phyloP scores from a whole-genome alignment of 23 tunicate species.

The Trididemnum miniatum region DNA sequence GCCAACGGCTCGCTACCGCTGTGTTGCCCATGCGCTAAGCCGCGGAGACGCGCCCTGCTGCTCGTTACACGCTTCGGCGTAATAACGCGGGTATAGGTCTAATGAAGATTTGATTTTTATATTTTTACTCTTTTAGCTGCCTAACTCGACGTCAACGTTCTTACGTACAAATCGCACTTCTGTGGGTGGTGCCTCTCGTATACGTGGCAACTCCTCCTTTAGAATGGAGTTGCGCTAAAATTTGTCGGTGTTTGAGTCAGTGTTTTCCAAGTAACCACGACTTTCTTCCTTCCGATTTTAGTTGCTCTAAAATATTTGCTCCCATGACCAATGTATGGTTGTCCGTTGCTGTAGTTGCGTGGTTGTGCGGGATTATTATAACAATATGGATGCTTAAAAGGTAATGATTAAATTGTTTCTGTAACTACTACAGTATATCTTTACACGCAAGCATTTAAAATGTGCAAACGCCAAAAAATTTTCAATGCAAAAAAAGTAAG shows the following conservation, averaged over 20 bases:
- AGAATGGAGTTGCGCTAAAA: conserved; percentile 61
- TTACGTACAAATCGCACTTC: conserved; percentile 37
- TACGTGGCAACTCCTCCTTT: conserved; percentile 59
- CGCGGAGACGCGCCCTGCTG: too few species aligned
- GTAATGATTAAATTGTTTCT: too few species aligned
- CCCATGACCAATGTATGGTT: conserved; percentile 87
- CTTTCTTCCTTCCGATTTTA: conserved; percentile 18
- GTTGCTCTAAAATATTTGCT: conserved; percentile 75
- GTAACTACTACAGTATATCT: background rate
- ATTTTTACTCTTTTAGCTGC: conserved; percentile 20
- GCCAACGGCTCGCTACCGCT: too few species aligned
- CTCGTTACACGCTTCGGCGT: too few species aligned
- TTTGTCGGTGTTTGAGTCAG: conserved; percentile 70
- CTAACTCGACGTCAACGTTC: conserved; percentile 69
- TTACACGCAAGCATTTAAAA: too few species aligned
- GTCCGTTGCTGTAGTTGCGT: conserved; percentile 50
- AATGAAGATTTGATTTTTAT: too few species aligned
- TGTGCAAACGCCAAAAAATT: too few species aligned
- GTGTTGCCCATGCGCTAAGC: too few species aligned
- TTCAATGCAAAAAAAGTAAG: too few species aligned
- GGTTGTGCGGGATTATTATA: conserved; percentile 50
- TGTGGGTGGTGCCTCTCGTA: conserved; percentile 69
- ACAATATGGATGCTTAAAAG: conserved; percentile 54
- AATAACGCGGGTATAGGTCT: too few species aligned
- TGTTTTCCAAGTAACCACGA: conserved; percentile 63